Percentiles rank a stretch among this genome's conserved stretches.
These are phyloP conservation scores for Nothobranchius kuhntae DNA, from an alignment of 2,113 vertebrate species.

Conservation along the genomic window DNA sequence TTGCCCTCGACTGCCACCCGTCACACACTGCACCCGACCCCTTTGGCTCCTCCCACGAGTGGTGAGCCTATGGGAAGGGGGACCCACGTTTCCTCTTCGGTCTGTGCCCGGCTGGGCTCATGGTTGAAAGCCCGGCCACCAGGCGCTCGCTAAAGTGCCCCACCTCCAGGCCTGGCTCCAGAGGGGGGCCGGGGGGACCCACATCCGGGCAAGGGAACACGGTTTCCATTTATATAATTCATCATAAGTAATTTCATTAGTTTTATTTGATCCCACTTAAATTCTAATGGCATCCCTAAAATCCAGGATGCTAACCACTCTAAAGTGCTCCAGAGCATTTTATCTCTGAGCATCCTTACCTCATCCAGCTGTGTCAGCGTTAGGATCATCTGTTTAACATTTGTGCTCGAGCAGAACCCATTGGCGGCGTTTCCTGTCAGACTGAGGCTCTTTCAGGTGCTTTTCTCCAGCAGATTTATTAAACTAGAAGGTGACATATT, in stretches of 20 bases:
- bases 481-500: background rate
- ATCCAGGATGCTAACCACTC: background rate
- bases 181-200: too few species aligned
- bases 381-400: constrained; percentile 13
- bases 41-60: too few species aligned
- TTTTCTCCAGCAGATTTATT: background rate
- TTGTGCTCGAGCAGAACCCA: constrained; percentile 3
- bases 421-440: background rate
- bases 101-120: too few species aligned
- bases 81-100: too few species aligned
- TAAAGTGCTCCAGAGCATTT: background rate
- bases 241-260: background rate
- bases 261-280: background rate
- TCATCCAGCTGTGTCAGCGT: constrained; percentile 17
- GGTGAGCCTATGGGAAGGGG: too few species aligned
- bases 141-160: too few species aligned
- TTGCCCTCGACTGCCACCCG: too few species aligned
- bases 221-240: too few species aligned
- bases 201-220: too few species aligned
- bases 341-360: background rate
- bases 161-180: too few species aligned
- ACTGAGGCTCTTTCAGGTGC: background rate
- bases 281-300: background rate
- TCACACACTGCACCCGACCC: too few species aligned
- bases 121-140: too few species aligned